Base-by-base conservation (phyloP, 2,888 invertebrate genomes). In the Portevinia maculata region DNA sequence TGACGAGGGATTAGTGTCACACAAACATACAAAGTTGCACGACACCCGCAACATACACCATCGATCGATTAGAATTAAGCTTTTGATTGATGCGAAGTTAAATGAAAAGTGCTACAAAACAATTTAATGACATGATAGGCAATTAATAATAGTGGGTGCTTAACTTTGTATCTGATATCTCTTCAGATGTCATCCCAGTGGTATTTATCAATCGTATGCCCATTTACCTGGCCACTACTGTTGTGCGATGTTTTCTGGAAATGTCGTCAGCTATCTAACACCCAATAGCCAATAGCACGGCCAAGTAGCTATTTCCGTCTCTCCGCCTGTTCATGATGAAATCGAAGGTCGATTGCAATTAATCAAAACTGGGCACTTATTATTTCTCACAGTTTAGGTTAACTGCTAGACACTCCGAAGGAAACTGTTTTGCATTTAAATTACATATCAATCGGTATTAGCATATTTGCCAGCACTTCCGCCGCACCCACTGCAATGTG, bases 361-460 rank as follows among this genome's bases (percentile, higher is more conserved):
- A 78, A 83, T 83, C 83, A 83, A 76, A 67, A 78, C 83, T 78
- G 44, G 62, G 60, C 67, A 57, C 44, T 73, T 67, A 76, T 83
- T 59, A 71, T 65, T 59, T 65, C 19, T 59, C 71, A 55, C 71
- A 78, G 53, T 67, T 83, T 67, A 71, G 60, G 55, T 65, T 48
- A 46, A 59, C 59, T 41, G 44, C 32, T 46, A 65, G 50, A 34
- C 34, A n/a, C 11, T 37, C 48, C 46, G 37, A 59, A 52, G 37
- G 50, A 83, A 62, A 57, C 60, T 73, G 55, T 73, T 83, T 83
- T 71, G 78, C 83, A 83, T 83, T 62, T 73, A 71, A 83, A 83
- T 83, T 44, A 83, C 48, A 71, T 37, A 78, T 73, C 83, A 67
- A 60, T 39, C 67, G 62, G 3, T 13, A 78, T 83, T 83, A 67